Base-by-base conservation (phyloP, 1,140 invertebrate species). In the Drosophila pruinosa region DNA sequence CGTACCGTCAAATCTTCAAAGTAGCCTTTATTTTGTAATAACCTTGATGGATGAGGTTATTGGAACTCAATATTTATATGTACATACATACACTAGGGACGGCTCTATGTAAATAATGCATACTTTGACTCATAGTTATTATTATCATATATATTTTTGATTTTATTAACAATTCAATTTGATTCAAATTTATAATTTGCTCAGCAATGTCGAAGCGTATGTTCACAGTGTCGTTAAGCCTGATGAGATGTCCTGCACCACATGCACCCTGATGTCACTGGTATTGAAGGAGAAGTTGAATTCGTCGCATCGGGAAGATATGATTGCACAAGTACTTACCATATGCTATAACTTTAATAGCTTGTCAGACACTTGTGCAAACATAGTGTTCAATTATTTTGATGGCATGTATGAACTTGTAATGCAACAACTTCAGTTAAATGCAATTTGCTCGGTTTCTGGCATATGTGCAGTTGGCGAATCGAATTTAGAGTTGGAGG, bases 361-460 rank as follows among this genome's bases (percentile, higher is more conserved):
- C 10, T 8, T 54, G 3, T 53, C 61, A 14, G 61, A 64, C 0
- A 15, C 12, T 19, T 64, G 61, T 6, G 26, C 24, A 2, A 45
- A 53, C 7, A 43, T 64, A 3, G 26, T 64, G 5, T 12, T 17
- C 38, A 54, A 45, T 14, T 54, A 64, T n/a, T 64, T 64, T 34
- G 61, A 64, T 36, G 38, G 24, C 0, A 6, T 64, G 15, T 54
- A 34, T 19, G 14, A 54, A 1, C 10, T 64, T n/a, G 12, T 38
- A 5, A 22, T 22, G 14, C 2, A 54, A 1, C 48, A 64, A 14
- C 17, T 64, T 4, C 24, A 45, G 1, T 54, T 50, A 1, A 45
- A 36, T 17, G 26, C 43, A 12, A 22, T 64, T 15, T 64, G 61
- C 5, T 12, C 31, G 1, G 8, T 10, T 4, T 10, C 26, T 2